phyloP scores from a whole-genome alignment of 2,888 invertebrate species.

The Synergus gifuensis region DNA sequence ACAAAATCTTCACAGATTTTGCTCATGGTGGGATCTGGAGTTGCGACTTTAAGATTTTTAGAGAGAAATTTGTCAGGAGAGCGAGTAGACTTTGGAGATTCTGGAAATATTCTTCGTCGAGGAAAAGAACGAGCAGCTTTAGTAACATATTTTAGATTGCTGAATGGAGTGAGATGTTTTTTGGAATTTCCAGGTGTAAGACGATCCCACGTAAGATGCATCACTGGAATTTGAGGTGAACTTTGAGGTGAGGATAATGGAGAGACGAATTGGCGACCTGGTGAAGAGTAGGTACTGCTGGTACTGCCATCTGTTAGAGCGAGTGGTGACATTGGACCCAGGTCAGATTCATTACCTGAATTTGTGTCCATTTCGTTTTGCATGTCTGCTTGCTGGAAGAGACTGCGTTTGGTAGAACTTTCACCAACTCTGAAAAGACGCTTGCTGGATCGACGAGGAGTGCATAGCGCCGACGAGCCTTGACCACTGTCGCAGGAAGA shows the following conservation, averaged over 20 bases:
- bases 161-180: constrained; percentile 60
- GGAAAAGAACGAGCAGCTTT: constrained; percentile 64
- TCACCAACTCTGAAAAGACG: constrained; percentile 58
- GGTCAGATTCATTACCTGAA: constrained; percentile 71
- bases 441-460: constrained; percentile 64
- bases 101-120: constrained; percentile 52
- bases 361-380: constrained; percentile 45
- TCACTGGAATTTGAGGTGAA: constrained; percentile 51
- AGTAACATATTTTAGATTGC: constrained; percentile 60
- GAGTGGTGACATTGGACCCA: constrained; percentile 73
- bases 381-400: constrained; percentile 54
- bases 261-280: constrained; percentile 63
- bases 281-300: constrained; percentile 61
- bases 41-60: constrained; percentile 43
- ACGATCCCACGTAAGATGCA: constrained; percentile 60
- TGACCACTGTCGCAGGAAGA: constrained; percentile 61
- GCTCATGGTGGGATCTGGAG: constrained; percentile 43
- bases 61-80: constrained; percentile 30
- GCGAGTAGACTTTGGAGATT: constrained; percentile 52
- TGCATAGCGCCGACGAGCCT: constrained; percentile 58
- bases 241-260: constrained; percentile 64
- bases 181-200: constrained; percentile 49
- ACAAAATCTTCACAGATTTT: constrained; percentile 55
- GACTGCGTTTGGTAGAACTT: constrained; percentile 62
- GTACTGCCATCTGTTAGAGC: constrained; percentile 63